phyloP scores from a whole-genome alignment of 2,888 invertebrate species.

The Thera britannica region DNA sequence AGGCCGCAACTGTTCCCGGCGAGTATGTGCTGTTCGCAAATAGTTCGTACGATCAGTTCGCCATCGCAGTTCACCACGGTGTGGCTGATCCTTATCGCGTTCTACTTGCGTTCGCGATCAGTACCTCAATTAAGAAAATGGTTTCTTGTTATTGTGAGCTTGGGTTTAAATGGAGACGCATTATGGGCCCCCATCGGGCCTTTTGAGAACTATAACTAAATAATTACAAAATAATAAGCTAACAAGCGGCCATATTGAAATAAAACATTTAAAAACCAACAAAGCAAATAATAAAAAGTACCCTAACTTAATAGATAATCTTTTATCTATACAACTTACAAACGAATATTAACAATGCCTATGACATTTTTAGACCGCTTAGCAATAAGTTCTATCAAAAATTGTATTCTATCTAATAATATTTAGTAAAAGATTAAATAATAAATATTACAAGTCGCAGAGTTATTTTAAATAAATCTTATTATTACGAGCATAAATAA shows the following conservation, averaged over 20 bases:
- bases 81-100: too few relatives aligned
- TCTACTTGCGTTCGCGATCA: too few relatives aligned
- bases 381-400: slow-evolving; percentile 46
- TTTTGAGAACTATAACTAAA: too few relatives aligned
- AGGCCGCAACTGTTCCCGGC: too few relatives aligned
- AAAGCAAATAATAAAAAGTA: slow-evolving; percentile 2
- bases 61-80: too few relatives aligned
- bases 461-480: slow-evolving; percentile 1
- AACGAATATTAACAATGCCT: slow-evolving; percentile 45
- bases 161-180: too few relatives aligned
- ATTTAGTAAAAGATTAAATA: slow-evolving; percentile 6
- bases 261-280: slow-evolving; percentile 1
- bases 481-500: not conserved
- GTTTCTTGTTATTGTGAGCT: too few relatives aligned
- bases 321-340: slow-evolving; percentile 25
- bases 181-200: too few relatives aligned
- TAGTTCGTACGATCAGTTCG: too few relatives aligned
- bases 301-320: not conserved
- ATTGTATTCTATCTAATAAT: slow-evolving; percentile 46
- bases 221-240: not conserved
- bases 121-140: too few relatives aligned
- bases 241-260: slow-evolving; percentile 2
- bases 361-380: slow-evolving; percentile 49
- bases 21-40: too few relatives aligned
- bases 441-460: not conserved